Percentiles rank a stretch among this genome's conserved stretches.
phyloP scores from a whole-genome alignment of 2,888 invertebrate species.

The Netelia virgata region DNA sequence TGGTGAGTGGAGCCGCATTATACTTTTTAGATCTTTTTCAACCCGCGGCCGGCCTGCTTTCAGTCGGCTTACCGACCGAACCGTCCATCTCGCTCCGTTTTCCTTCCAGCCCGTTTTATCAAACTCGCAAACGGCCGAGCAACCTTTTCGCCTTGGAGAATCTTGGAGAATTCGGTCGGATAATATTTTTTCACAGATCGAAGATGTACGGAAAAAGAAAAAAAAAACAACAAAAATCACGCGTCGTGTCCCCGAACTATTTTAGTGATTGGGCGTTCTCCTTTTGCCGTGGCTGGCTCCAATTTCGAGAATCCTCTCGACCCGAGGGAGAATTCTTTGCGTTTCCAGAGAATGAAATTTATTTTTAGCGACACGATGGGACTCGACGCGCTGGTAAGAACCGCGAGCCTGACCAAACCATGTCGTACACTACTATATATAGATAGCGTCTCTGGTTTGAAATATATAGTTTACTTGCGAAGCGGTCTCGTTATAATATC shows the following conservation, averaged over 20 bases:
- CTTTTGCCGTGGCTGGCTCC: too few species aligned
- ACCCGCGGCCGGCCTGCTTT: too few species aligned
- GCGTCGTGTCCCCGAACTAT: too few species aligned
- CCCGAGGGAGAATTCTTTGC: conserved; percentile 19
- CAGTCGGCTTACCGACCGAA: conserved; percentile 50
- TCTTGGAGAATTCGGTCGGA: too few species aligned
- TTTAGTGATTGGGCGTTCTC: too few species aligned
- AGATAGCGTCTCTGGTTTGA: too few species aligned
- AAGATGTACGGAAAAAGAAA: neutral
- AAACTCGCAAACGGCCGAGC: conserved; percentile 7
- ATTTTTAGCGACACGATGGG: conserved; percentile 48
- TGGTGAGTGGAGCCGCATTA: conserved; percentile 9
- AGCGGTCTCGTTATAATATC: too few species aligned
- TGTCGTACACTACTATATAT: neutral
- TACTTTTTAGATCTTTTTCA: too few species aligned
- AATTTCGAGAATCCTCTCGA: conserved; percentile 32
- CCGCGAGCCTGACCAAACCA: conserved; percentile 12
- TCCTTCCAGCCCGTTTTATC: conserved; percentile 45
- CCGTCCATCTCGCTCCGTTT: conserved; percentile 37
- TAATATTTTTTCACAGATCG: too few species aligned
- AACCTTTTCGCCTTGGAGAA: neutral
- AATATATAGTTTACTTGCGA: too few species aligned
- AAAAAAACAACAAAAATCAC: neutral
- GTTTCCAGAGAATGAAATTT: conserved; percentile 41
- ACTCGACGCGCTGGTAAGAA: neutral